These are phyloP conservation scores for Aspidiotus rigidus DNA, from an alignment of 2,888 invertebrate genomes.

Conservation along the genomic window DNA sequence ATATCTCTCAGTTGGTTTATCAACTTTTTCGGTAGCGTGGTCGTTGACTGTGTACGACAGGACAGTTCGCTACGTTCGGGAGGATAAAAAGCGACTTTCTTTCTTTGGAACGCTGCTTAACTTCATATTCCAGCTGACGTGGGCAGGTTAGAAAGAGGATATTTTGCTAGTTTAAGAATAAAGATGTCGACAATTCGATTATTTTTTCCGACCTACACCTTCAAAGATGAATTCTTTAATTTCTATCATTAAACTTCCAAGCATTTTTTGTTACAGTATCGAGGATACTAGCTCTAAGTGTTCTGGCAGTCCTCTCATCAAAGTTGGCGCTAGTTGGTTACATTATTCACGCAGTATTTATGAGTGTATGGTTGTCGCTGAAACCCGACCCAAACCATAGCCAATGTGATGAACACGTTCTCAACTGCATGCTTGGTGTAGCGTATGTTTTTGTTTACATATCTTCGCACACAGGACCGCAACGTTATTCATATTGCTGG, in stretches of 20 bases:
- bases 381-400: constrained; percentile 24
- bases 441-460: constrained; percentile 29
- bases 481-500: constrained; percentile 24
- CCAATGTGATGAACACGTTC: constrained; percentile 27
- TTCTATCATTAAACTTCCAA: background rate
- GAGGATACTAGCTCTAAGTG: constrained; percentile 19
- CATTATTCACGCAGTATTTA: constrained; percentile 6
- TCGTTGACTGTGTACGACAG: constrained; percentile 26
- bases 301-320: constrained; percentile 11
- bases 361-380: constrained; percentile 21
- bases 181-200: too few species aligned
- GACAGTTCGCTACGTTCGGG: constrained; percentile 25
- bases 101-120: constrained; percentile 15
- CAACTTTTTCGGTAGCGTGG: constrained; percentile 28
- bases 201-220: too few species aligned
- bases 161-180: too few species aligned
- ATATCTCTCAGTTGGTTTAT: constrained; percentile 19
- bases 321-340: constrained; percentile 13
- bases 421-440: constrained; percentile 26
- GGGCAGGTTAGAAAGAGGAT: constrained; percentile 20
- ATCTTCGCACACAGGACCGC: constrained; percentile 26
- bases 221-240: too few species aligned
- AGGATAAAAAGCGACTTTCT: constrained; percentile 25
- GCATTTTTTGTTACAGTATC: constrained; percentile 17
- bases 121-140: constrained; percentile 19